phyloP scores from a whole-genome alignment of 1,140 invertebrate genomes.

The Drosophila arizonae region DNA sequence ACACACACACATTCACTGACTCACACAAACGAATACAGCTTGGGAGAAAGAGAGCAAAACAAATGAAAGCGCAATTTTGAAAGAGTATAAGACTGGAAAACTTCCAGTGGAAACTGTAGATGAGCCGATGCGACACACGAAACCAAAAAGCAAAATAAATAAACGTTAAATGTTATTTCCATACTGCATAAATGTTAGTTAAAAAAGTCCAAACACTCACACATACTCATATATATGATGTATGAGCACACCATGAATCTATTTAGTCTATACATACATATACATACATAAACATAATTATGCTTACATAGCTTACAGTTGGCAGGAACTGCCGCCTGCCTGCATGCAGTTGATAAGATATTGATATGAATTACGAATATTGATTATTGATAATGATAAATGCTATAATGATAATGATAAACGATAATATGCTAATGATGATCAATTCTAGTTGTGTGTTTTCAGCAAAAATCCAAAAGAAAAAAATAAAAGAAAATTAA shows the following conservation, averaged over 20 bases:
- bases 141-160: conserved; percentile 63
- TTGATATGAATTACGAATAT: conserved; percentile 34
- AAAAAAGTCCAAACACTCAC: conserved; percentile 49
- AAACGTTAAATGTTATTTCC: conserved; percentile 71
- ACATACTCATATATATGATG: conserved; percentile 41
- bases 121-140: conserved; percentile 34
- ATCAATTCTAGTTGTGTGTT: conserved; percentile 59
- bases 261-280: conserved; percentile 14
- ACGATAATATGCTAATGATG: conserved; percentile 59
- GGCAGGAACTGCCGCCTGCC: not conserved
- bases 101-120: not conserved
- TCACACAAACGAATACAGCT: conserved; percentile 27
- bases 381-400: conserved; percentile 21
- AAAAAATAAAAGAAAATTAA: not conserved
- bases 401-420: conserved; percentile 30
- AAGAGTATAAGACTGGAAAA: not conserved
- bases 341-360: conserved; percentile 37
- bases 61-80: conserved; percentile 1
- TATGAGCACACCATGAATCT: conserved; percentile 15
- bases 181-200: conserved; percentile 75
- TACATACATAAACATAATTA: conserved; percentile 25
- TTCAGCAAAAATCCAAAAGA: conserved; percentile 26
- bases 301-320: conserved; percentile 36
- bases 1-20: conserved; percentile 7
- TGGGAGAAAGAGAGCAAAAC: not conserved